Evolutionary conservation across 2,797 vertebrate genomes (phyloP).

Genomic region (Anguilla pacifica): DNA sequence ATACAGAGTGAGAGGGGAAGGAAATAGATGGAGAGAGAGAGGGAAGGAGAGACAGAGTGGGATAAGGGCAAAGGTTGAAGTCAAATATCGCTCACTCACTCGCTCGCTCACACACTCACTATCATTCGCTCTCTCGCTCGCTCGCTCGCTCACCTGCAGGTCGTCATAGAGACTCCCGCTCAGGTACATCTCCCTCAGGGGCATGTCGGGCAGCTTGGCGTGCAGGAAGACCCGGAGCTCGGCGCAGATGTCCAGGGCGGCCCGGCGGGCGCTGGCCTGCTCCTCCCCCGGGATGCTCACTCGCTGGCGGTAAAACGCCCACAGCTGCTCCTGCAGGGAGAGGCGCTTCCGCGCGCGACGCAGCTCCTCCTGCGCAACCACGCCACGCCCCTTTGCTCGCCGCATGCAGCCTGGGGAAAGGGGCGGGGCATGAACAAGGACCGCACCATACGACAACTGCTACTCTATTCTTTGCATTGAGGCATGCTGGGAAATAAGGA

Average conservation of each 20-base stretch:
- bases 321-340: slow-evolving; percentile 91
- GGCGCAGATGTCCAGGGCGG: slow-evolving; percentile 92
- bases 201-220: slow-evolving; percentile 95
- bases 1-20: slow-evolving; percentile 36
- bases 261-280: slow-evolving; percentile 87
- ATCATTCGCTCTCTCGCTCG: not conserved
- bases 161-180: slow-evolving; percentile 96
- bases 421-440: not conserved
- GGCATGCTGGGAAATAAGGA: too few species aligned
- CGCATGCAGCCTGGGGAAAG: slow-evolving; percentile 64
- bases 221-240: slow-evolving; percentile 92
- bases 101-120: not conserved
- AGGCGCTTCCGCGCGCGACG: slow-evolving; percentile 81
- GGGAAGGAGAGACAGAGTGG: not conserved
- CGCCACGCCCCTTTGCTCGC: slow-evolving; percentile 57
- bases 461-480: not conserved
- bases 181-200: slow-evolving; percentile 95
- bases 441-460: not conserved
- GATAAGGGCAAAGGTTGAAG: not conserved
- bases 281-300: slow-evolving; percentile 85
- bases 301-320: slow-evolving; percentile 82
- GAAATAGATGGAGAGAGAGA: slow-evolving; percentile 37
- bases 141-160: slow-evolving; percentile 79
- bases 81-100: not conserved
- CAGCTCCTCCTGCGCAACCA: slow-evolving; percentile 59